Conservation (phyloP, 2,797 vertebrate species). For the Dermochelys coriacea region DNA sequence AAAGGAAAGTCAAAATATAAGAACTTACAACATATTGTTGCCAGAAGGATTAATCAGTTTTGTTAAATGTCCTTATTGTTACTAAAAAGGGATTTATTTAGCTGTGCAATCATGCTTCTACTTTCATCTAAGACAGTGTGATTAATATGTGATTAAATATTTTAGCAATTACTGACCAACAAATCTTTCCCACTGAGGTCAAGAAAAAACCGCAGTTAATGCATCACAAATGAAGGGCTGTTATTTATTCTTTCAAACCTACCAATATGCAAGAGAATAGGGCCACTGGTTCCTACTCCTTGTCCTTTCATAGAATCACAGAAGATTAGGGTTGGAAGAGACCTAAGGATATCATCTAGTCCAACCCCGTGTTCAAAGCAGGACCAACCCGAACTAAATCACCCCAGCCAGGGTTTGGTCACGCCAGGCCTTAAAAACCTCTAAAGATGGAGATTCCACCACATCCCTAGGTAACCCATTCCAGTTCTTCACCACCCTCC, state of each 20-base stretch:
- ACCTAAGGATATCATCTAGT: too few relatives aligned
- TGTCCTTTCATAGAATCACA: too few relatives aligned
- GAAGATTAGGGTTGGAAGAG: too few relatives aligned
- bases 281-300: too few relatives aligned
- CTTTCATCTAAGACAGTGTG: neutral
- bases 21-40: neutral
- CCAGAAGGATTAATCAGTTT: neutral
- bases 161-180: neutral
- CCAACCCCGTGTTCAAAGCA: too few relatives aligned
- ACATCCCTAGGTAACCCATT: too few relatives aligned
- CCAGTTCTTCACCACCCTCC: too few relatives aligned
- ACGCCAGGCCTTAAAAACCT: too few relatives aligned
- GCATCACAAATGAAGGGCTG: neutral
- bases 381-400: too few relatives aligned
- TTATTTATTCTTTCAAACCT: neutral
- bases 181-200: neutral
- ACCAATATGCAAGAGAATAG: too few relatives aligned
- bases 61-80: neutral
- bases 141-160: neutral
- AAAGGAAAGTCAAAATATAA: neutral
- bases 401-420: too few relatives aligned
- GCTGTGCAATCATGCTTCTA: neutral
- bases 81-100: neutral
- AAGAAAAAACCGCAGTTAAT: neutral
- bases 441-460: too few relatives aligned